Percentiles rank a stretch among this genome's conserved stretches.
phyloP scores from a whole-genome alignment of 2,888 invertebrate genomes.

The Campaea margaritaria region DNA sequence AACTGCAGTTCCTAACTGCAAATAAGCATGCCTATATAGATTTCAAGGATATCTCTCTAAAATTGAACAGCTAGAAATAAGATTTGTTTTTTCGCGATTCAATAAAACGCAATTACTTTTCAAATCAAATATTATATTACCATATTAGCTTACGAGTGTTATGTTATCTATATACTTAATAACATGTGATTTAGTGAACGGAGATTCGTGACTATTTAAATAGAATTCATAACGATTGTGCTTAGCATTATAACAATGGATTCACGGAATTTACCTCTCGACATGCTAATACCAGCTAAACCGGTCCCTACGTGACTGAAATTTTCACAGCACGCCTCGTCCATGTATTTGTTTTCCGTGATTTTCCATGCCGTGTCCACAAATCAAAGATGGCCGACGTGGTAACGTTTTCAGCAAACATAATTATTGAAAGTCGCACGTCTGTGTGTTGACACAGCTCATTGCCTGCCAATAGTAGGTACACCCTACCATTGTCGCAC shows the following conservation, averaged over 20 bases:
- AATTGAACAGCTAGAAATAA: no score
- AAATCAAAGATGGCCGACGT: slow-evolving; percentile 65
- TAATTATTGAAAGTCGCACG: slow-evolving; percentile 83
- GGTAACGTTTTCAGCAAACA: slow-evolving; percentile 76
- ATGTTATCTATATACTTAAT: no score
- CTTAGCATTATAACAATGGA: slow-evolving; percentile 9
- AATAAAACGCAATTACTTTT: background rate
- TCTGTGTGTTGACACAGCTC: slow-evolving; percentile 72
- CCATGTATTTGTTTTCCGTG: slow-evolving; percentile 50
- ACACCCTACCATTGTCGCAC: slow-evolving; percentile 54
- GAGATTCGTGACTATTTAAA: slow-evolving; percentile 7
- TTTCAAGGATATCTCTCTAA: no score
- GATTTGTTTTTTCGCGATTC: no score
- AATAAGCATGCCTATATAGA: no score
- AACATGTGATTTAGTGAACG: background rate
- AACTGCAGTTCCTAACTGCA: no score
- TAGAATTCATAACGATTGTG: slow-evolving; percentile 9
- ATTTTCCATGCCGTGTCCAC: slow-evolving; percentile 56
- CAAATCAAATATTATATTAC: background rate
- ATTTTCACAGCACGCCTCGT: slow-evolving; percentile 33
- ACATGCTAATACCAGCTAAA: slow-evolving; percentile 21
- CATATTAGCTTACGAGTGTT: no score
- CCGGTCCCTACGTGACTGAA: slow-evolving; percentile 32
- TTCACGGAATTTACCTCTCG: slow-evolving; percentile 22
- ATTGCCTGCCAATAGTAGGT: slow-evolving; percentile 67